Conservation (phyloP, 1,140 invertebrate species). For the Drosophila malerkotliana region DNA sequence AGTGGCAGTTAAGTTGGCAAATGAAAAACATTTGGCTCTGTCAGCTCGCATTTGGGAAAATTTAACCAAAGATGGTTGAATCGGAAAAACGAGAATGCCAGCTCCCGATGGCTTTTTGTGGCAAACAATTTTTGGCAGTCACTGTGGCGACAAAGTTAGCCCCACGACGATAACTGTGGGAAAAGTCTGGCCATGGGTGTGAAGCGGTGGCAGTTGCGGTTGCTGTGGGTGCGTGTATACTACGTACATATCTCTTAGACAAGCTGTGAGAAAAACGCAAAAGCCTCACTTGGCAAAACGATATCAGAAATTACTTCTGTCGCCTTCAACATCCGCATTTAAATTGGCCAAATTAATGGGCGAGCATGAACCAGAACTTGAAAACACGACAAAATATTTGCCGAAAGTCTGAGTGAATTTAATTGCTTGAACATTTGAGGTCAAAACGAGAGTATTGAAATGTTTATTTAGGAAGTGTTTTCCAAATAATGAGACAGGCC, state of each 20-base stretch:
- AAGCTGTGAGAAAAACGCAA: slow-evolving; percentile 39
- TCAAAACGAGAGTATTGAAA: neutral
- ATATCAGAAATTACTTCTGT: slow-evolving; percentile 59
- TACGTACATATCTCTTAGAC: neutral
- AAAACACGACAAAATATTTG: slow-evolving; percentile 32
- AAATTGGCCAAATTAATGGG: slow-evolving; percentile 67
- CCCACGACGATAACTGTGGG: slow-evolving; percentile 11
- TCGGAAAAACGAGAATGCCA: slow-evolving; percentile 2
- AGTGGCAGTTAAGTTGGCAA: slow-evolving; percentile 6
- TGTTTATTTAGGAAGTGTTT: neutral
- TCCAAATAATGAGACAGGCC: neutral
- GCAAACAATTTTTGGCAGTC: slow-evolving; percentile 9
- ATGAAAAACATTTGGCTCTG: slow-evolving; percentile 22
- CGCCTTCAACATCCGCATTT: slow-evolving; percentile 45
- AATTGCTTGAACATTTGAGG: neutral
- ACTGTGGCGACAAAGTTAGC: slow-evolving; percentile 12
- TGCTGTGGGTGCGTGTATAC: slow-evolving; percentile 51
- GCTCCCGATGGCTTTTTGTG: neutral
- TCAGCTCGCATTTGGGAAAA: slow-evolving; percentile 53
- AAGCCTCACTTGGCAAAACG: slow-evolving; percentile 6
- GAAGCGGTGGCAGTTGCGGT: slow-evolving; percentile 22
- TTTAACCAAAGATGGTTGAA: neutral
- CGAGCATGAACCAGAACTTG: slow-evolving; percentile 28
- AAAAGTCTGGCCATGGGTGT: slow-evolving; percentile 1
- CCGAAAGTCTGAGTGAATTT: neutral